Base-by-base conservation (phyloP, 53 echinoderm and acorn worm species). In the Glandiceps talaboti region DNA sequence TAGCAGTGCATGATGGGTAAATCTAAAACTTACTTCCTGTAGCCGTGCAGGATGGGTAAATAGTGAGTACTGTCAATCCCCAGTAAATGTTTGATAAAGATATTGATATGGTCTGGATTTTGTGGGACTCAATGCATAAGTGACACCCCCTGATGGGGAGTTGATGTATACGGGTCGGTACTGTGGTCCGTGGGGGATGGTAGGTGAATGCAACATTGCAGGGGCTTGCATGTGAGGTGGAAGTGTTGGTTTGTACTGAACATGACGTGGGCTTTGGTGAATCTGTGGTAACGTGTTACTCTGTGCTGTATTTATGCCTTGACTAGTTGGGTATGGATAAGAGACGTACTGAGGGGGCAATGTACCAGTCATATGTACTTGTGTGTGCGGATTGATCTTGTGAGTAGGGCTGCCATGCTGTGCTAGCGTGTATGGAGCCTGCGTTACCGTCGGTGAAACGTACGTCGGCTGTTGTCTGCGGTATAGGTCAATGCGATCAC, bases 131-230 rank as follows among this genome's bases (percentile, higher is more conserved):
- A 94, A 76, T 14, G 99, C 91, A 75, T 93, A 99, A 14, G 99
- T 93, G 76, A 99, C 91, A 78, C 91, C 92, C 1, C 99, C 99
- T 14, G 99, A 93, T 0, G 99, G 99, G 1, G 99, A 93, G 25
- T 91, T 89, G 29, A 99, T 87, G 73, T 99, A 99, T 6, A 99
- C 91, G 0, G 99, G 93, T 28, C 93, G 77, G 76, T 89, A 93
- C 77, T 89, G 92, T 25, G 94, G 86, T 20, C 75, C 83, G 1
- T 79, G 76, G 0, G 90, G 86, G 30, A 94, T 85, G 0, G 92
- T 90, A 26, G 94, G 99, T 1, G 93, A 89, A 64, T 91, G 99
- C 28, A 97, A 82, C 25, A 97, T 89, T 31, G 90, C 86, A 28
- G 87, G 86, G 10, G 87, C 85, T 1, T 85, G 89, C 33, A 90